Evolutionary conservation across 1,140 invertebrate genomes (phyloP).

Genomic region (Nilaparvata lugens): DNA sequence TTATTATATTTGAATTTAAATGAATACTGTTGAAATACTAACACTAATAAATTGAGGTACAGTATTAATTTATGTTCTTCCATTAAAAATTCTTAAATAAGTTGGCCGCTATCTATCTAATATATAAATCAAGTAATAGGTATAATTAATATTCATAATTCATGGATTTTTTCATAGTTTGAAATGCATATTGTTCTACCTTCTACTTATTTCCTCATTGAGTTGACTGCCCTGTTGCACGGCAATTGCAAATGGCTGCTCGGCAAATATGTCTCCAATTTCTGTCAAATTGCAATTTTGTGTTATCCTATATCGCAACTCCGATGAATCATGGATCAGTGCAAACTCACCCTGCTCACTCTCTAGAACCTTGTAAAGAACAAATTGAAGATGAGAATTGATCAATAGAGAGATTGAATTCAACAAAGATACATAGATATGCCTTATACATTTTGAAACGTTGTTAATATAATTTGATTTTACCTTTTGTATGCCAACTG

Average conservation of each 20-base stretch:
- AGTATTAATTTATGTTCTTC: no score
- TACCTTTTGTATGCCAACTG: slow-evolving; percentile 65
- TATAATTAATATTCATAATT: no score
- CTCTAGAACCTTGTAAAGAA: slow-evolving; percentile 47
- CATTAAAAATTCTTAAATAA: no score
- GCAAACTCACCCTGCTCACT: slow-evolving; percentile 75
- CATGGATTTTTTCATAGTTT: no score
- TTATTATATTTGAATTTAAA: no score
- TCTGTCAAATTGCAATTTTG: slow-evolving; percentile 76
- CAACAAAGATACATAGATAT: no score
- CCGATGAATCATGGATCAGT: slow-evolving; percentile 79
- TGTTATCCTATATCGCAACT: slow-evolving; percentile 75
- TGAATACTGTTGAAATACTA: no score
- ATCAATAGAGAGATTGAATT: neutral
- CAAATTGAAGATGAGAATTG: neutral
- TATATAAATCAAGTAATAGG: no score
- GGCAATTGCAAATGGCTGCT: slow-evolving; percentile 79
- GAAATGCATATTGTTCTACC: no score
- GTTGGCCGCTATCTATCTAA: no score
- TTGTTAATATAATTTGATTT: neutral
- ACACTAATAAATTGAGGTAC: no score
- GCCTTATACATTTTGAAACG: slow-evolving; percentile 1
- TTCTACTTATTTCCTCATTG: slow-evolving; percentile 69
- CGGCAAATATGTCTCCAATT: slow-evolving; percentile 79
- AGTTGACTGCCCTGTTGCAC: slow-evolving; percentile 76